These are phyloP conservation scores for Cardiocondyla obscurior DNA, from an alignment of 1,140 invertebrate species.

Conservation along the genomic window DNA sequence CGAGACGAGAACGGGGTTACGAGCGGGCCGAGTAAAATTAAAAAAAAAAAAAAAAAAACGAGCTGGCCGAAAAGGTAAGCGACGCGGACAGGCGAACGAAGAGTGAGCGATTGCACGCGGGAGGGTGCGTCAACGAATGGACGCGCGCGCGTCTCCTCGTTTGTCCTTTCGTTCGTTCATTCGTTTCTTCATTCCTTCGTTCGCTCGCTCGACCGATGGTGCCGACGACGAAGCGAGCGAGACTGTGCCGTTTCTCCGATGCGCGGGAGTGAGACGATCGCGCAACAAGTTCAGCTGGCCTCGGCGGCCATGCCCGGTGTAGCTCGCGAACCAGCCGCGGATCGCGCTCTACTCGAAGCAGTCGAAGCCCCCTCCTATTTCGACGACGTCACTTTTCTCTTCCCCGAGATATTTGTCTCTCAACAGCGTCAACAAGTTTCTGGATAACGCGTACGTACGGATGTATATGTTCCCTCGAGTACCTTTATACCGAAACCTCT, in stretches of 20 bases:
- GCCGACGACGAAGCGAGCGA: conserved; percentile 32
- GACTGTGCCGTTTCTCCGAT: conserved; percentile 26
- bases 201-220: neutral
- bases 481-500: too few relatives aligned
- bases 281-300: conserved; percentile 78
- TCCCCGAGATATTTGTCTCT: neutral
- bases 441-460: too few relatives aligned
- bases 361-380: conserved; percentile 50
- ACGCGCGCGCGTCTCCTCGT: neutral
- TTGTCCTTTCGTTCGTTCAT: neutral
- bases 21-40: conserved; percentile 41
- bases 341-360: too few relatives aligned
- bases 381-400: conserved; percentile 13
- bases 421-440: too few relatives aligned
- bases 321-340: conserved; percentile 76
- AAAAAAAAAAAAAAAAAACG: conserved; percentile 58
- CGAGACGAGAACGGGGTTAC: conserved; percentile 37
- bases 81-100: neutral
- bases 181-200: neutral
- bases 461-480: too few relatives aligned
- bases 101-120: neutral
- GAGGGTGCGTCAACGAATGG: conserved; percentile 26
- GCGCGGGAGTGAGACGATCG: conserved; percentile 52
- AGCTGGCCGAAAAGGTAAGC: neutral
- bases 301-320: conserved; percentile 80